These are phyloP conservation scores for Saccostrea cuccullata DNA, from an alignment of 1,140 invertebrate genomes.

Conservation along the genomic window DNA sequence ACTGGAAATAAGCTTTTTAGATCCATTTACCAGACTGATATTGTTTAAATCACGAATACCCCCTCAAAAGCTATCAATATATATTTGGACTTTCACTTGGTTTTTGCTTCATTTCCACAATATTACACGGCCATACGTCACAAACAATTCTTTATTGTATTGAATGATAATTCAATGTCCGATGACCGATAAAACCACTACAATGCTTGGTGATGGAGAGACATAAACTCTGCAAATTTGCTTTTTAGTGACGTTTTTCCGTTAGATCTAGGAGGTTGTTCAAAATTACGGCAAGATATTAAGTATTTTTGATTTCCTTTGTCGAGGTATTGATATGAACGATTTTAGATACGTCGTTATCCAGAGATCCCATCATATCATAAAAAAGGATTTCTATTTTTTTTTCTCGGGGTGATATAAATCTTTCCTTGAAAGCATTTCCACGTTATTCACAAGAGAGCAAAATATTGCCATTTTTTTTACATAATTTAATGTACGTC, in stretches of 20 bases:
- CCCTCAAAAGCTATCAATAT: neutral
- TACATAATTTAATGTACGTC: constrained; percentile 7
- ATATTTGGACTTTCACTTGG: neutral
- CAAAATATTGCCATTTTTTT: neutral
- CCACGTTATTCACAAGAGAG: neutral
- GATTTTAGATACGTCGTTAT: neutral
- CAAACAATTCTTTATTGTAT: neutral
- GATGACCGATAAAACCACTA: neutral
- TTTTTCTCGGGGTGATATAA: neutral
- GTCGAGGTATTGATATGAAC: neutral
- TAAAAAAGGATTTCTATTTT: neutral
- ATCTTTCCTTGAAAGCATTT: constrained; percentile 25
- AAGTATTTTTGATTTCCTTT: neutral
- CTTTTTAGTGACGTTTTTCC: constrained; percentile 10
- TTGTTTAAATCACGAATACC: neutral
- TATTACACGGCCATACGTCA: neutral
- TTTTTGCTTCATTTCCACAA: neutral
- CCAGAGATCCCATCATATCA: neutral
- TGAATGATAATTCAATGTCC: neutral
- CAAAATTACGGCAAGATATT: neutral
- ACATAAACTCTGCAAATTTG: constrained; percentile 20
- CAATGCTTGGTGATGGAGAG: neutral
- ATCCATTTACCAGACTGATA: neutral
- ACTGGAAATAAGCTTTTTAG: neutral
- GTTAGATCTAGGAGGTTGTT: neutral